Evolutionary conservation across 2,797 vertebrate genomes (phyloP).

Genomic region (Epinephelus coioides): DNA sequence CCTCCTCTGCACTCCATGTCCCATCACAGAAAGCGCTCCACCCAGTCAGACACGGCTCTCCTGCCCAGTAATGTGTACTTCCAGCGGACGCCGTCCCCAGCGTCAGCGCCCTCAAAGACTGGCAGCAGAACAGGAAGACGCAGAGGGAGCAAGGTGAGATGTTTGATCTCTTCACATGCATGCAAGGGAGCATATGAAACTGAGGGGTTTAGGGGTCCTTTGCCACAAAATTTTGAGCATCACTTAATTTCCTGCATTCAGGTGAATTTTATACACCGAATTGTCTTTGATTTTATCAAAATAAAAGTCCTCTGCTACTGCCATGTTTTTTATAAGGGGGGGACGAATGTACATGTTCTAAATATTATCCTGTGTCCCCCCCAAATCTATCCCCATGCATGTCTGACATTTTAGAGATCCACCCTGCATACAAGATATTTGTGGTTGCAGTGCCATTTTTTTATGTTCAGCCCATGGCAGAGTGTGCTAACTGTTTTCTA

Average conservation of each 20-base stretch:
- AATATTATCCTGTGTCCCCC: too few relatives aligned
- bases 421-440: neutral
- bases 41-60: slow-evolving; percentile 86
- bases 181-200: too few relatives aligned
- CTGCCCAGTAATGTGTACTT: slow-evolving; percentile 82
- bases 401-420: neutral
- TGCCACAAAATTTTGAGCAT: too few relatives aligned
- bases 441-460: neutral
- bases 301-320: too few relatives aligned
- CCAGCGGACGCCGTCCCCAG: slow-evolving; percentile 62
- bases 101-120: slow-evolving; percentile 37
- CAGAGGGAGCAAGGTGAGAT: slow-evolving; percentile 71
- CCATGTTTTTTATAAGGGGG: too few relatives aligned
- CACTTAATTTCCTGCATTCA: too few relatives aligned
- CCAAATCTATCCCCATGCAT: too few relatives aligned
- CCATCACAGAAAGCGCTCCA: slow-evolving; percentile 68
- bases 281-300: too few relatives aligned
- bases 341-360: too few relatives aligned
- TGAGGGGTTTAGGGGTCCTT: too few relatives aligned
- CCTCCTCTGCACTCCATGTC: slow-evolving; percentile 39
- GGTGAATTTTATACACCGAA: too few relatives aligned
- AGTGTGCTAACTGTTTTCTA: slow-evolving; percentile 61
- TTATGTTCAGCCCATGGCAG: neutral
- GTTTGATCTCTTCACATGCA: neutral
- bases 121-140: slow-evolving; percentile 51